Base-by-base conservation (phyloP, 1,140 invertebrate species). In the Diabrotica undecimpunctata region DNA sequence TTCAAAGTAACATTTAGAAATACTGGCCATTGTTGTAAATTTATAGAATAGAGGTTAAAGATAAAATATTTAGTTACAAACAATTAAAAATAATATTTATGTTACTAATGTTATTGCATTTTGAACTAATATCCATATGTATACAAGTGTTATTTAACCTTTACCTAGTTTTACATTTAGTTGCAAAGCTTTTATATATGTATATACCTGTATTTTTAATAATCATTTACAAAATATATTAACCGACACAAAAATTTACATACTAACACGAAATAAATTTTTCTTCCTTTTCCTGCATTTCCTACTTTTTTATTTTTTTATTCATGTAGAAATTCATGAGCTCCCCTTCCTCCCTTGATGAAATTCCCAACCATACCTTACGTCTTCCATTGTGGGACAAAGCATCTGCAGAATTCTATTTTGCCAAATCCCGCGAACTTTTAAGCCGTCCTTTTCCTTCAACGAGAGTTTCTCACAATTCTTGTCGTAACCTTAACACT, bases 391-490 rank as follows among this genome's bases (percentile, higher is more conserved):
- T 89, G 2, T 90, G 88, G 84, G 88, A 89, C 74, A 87, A 87
- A 76, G 87, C 88, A 6, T 88, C 86, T 6, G 87, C 88, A 0
- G 88, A 90, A 74, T 89, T 89, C 70, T 88, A 87, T 72, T 89
- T 90, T 66, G 87, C 88, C 5, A 88, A 88, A 68, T 89, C 88
- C 0, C 81, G 87, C 2, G 88, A 89, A 77, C 75, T 89, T 2
- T 76, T 90, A 0, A 85, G 85, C 0, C 85, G 86, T 54, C 86
- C 87, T 0, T 81, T 79, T 65, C 74, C 75, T n/a, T 68, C 70
- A n/a, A 61, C 71, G 5, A 59, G 65, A 62, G 65, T 61, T n/a
- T 70, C 70, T 0, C 71, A 77, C 53, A 71, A 63, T 62, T 75
- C 73, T 5, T 76, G 71, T 53, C 66, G 74, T 10, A 71, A 75